Percentiles rank a stretch among this genome's conserved stretches.
Conservation (phyloP, 2,888 invertebrate species). For the Argyresthia goedartella region DNA sequence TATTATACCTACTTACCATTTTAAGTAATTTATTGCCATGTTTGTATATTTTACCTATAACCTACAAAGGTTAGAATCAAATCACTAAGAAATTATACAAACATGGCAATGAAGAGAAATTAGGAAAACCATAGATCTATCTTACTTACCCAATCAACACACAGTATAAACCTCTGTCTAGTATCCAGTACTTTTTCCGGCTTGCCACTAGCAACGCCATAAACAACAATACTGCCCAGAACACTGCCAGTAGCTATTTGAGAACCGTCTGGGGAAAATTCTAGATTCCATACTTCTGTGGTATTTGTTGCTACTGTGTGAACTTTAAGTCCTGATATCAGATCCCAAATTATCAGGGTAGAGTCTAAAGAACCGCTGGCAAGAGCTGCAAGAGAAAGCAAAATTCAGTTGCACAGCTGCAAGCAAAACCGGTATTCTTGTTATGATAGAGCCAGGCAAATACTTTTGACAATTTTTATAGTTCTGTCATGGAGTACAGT, state of each 20-base stretch:
- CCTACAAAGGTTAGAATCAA: no score
- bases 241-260: slow-evolving; percentile 92
- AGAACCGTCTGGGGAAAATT: slow-evolving; percentile 92
- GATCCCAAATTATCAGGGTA: slow-evolving; percentile 90
- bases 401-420: no score
- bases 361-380: slow-evolving; percentile 95
- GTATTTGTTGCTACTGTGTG: slow-evolving; percentile 88
- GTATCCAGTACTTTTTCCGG: slow-evolving; percentile 89
- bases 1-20: no score
- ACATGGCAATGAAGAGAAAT: no score
- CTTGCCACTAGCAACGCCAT: slow-evolving; percentile 85
- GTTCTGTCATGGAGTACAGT: no score
- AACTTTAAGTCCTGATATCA: slow-evolving; percentile 84
- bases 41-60: no score
- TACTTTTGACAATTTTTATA: no score
- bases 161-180: slow-evolving; percentile 91
- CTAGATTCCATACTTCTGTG: slow-evolving; percentile 93
- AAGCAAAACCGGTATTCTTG: no score
- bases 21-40: no score
- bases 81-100: no score
- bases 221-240: slow-evolving; percentile 91
- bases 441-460: no score
- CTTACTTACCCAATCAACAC: slow-evolving; percentile 89
- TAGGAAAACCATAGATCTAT: no score
- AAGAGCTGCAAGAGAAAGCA: slow-evolving; percentile 64